These are phyloP conservation scores for Archips crataeganus DNA, from an alignment of 2,888 invertebrate species.

Conservation along the genomic window DNA sequence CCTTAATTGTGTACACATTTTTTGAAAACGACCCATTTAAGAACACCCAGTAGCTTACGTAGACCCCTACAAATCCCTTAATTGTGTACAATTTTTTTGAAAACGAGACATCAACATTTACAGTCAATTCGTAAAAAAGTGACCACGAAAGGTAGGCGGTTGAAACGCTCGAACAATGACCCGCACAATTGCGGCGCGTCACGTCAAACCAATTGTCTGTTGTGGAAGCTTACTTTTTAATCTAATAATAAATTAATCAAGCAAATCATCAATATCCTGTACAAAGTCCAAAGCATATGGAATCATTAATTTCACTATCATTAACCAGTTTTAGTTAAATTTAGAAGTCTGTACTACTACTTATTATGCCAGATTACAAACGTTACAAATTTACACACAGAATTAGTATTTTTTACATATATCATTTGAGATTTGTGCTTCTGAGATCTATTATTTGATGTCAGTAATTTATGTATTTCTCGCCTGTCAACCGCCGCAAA, in stretches of 20 bases:
- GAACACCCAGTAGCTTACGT: too few species aligned
- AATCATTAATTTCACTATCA: background rate
- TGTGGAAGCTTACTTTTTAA: background rate
- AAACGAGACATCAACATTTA: too few species aligned
- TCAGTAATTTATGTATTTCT: background rate
- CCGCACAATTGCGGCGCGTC: background rate
- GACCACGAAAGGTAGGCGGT: too few species aligned
- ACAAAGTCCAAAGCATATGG: background rate
- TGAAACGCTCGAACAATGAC: too few species aligned
- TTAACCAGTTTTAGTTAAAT: background rate
- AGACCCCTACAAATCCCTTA: too few species aligned
- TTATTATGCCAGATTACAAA: background rate
- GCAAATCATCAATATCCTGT: background rate
- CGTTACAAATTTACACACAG: background rate
- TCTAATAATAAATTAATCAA: background rate
- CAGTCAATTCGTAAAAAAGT: too few species aligned
- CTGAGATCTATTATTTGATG: background rate
- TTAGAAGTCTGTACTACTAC: constrained; percentile 1
- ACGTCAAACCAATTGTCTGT: too few species aligned
- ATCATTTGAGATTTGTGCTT: constrained; percentile 1
- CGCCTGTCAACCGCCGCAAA: background rate
- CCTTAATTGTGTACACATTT: too few species aligned
- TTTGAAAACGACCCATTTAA: too few species aligned
- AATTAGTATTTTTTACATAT: background rate
- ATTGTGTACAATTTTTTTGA: too few species aligned